These are phyloP conservation scores for Ictalurus punctatus DNA, from an alignment of 2,113 vertebrate genomes.

Conservation along the genomic window DNA sequence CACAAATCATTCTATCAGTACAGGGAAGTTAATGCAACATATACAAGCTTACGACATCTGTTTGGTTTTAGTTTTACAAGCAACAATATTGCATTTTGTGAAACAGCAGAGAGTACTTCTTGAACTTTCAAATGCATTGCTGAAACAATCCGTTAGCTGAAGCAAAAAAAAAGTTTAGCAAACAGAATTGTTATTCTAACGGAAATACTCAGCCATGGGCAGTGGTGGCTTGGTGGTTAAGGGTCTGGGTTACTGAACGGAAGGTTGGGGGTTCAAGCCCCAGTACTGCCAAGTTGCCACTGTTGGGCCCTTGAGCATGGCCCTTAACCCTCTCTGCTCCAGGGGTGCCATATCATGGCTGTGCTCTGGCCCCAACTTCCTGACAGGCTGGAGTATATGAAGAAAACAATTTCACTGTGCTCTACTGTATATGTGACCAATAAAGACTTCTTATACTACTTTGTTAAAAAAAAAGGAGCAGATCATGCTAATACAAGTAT, in stretches of 20 bases:
- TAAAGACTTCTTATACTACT: neutral
- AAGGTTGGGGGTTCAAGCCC: too few species aligned
- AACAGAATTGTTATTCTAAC: neutral
- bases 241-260: too few species aligned
- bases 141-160: neutral
- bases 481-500: neutral
- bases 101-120: constrained; percentile 1
- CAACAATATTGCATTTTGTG: neutral
- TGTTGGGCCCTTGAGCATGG: too few species aligned
- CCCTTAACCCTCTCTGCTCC: too few species aligned
- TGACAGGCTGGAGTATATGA: too few species aligned
- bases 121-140: neutral
- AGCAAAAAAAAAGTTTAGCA: neutral
- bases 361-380: too few species aligned
- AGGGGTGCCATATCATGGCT: too few species aligned
- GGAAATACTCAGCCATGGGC: neutral
- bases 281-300: too few species aligned
- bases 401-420: too few species aligned
- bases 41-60: neutral
- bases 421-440: too few species aligned
- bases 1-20: neutral
- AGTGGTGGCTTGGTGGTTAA: too few species aligned
- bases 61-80: constrained; percentile 30
- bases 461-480: neutral
- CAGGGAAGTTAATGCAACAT: neutral